Evolutionary conservation across 2,797 vertebrate species (phyloP), one percentile per base, ranked within the genome.

Genomic region (Alcedo atthis): DNA sequence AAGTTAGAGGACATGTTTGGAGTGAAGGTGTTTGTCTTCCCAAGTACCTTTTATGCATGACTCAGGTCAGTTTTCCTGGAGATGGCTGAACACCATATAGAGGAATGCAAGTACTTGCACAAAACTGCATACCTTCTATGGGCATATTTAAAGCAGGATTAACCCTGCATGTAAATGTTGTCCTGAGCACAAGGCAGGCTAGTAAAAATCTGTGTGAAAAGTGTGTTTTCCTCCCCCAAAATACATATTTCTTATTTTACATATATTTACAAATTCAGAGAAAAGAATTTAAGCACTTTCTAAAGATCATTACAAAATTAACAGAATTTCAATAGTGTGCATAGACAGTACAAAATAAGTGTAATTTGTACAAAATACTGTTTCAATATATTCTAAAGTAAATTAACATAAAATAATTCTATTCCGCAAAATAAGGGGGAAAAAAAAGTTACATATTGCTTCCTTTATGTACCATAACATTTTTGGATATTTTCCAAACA

Each of bases 401-500:
- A 82, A 75, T 85, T 37, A 90, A 79, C 7, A 40, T 66, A 92
- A 76, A 90, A 81, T 86, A 96, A 81, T 6, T 18, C 46, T 73
- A 86, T 63, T 70, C 91, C 64, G 73, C 81, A 87, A 74, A 87
- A 68, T 66, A 74, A 69, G 15, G 2, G 17, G 25, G 15, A 19
- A 37, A 80, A 84, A 81, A 62, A 48, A 6, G 24, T 42, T 85
- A 43, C 43, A 49, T 79, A 70, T 85, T 88, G 14, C 59, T 82
- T 87, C 63, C 25, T 92, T 93, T 73, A 89, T 62, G 37, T 73
- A 74, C 28, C 15, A 28, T 89, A 90, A 64, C 32, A 77, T 35
- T 93, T 89, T 75, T 66, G 62, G 74, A 73, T 84, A 79, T 92
- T 94, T 95, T 93, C 81, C 81, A 92, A 95, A 92, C 57, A 74